Conservation (phyloP, 2,113 vertebrate species). For the Odobenus rosmarus region DNA sequence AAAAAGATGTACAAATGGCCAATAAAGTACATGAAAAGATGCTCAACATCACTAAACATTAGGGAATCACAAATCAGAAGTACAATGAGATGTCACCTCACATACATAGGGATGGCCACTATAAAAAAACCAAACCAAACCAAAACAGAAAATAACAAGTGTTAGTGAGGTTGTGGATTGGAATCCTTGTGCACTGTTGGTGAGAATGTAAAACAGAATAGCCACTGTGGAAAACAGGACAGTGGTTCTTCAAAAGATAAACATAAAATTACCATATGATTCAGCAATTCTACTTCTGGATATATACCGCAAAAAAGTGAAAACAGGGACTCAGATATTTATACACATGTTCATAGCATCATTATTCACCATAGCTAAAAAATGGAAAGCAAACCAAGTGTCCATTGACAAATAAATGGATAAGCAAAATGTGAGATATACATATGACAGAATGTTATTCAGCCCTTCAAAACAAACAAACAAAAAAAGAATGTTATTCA, state of each 20-base stretch:
- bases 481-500: background rate
- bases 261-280: background rate
- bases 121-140: background rate
- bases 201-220: background rate
- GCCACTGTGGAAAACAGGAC: background rate
- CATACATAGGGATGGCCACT: background rate
- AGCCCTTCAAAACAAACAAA: too few species aligned
- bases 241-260: background rate
- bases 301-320: background rate
- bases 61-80: background rate
- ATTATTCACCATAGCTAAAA: conserved; percentile 13
- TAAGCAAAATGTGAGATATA: background rate
- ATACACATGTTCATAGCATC: background rate
- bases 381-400: background rate
- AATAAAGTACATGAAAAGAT: background rate
- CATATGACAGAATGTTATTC: background rate
- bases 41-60: background rate
- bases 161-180: background rate
- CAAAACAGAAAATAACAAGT: background rate
- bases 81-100: background rate
- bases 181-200: background rate
- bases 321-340: background rate
- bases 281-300: background rate
- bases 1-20: background rate
- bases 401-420: background rate